Percentiles rank a stretch among this genome's conserved stretches.
Conservation (phyloP, 2,888 invertebrate genomes). For the Chrysodeixis includens region DNA sequence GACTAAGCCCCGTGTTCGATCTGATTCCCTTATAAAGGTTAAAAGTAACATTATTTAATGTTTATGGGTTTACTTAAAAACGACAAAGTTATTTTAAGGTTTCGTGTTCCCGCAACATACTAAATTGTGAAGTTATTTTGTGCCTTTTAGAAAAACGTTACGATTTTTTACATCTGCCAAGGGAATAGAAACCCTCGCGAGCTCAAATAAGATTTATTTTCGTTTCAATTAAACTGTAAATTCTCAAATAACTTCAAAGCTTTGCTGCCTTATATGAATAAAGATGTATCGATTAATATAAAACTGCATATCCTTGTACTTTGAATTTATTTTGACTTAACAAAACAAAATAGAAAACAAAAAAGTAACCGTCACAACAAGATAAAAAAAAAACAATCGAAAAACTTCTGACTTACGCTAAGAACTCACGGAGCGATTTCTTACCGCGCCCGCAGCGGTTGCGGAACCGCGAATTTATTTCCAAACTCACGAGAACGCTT, state of each 20-base stretch:
- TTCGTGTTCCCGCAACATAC: background rate
- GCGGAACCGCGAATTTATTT: too few species aligned
- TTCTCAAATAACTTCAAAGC: background rate
- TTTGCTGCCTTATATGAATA: background rate
- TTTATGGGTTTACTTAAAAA: background rate
- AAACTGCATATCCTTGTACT: too few species aligned
- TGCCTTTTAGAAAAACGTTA: background rate
- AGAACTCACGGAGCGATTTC: too few species aligned
- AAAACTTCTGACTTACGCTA: too few species aligned
- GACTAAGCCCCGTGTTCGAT: constrained; percentile 13
- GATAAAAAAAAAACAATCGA: too few species aligned
- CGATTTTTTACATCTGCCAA: background rate
- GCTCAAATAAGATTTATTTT: background rate
- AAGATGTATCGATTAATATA: background rate
- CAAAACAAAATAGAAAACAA: too few species aligned
- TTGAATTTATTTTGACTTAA: too few species aligned
- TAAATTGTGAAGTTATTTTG: background rate
- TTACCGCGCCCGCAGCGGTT: too few species aligned
- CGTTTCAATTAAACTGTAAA: background rate
- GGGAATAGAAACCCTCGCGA: background rate
- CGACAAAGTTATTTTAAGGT: background rate
- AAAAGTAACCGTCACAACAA: too few species aligned
- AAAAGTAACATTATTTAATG: background rate
- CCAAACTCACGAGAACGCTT: too few species aligned
- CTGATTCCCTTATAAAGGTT: constrained; percentile 20